Evolutionary conservation across 2,888 invertebrate genomes (phyloP).

Genomic region (Hedychridium roseum): DNA sequence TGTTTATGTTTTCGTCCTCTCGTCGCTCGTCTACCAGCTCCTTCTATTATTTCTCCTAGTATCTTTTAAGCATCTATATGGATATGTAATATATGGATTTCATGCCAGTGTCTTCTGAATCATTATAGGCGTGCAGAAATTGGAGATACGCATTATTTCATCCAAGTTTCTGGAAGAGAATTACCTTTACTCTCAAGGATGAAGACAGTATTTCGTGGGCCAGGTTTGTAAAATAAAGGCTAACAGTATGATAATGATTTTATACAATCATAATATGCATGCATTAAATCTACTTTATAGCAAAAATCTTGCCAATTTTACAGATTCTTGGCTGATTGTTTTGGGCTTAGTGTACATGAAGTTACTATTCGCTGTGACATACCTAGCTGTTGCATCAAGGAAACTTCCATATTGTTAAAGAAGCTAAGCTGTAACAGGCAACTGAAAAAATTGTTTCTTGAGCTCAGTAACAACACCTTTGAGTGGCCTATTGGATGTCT

Average conservation of each 20-base stretch:
- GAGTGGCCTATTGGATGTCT: constrained; percentile 39
- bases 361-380: constrained; percentile 62
- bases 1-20: too few relatives aligned
- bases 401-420: constrained; percentile 52
- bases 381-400: constrained; percentile 49
- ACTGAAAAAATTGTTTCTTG: constrained; percentile 57
- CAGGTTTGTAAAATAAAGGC: constrained; percentile 37
- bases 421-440: constrained; percentile 58
- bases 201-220: constrained; percentile 56
- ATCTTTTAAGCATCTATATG: too few relatives aligned
- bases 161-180: constrained; percentile 64
- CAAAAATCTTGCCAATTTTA: background rate
- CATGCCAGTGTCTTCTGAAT: too few relatives aligned
- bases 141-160: constrained; percentile 67
- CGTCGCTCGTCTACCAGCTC: too few relatives aligned
- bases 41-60: too few relatives aligned
- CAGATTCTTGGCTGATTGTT: constrained; percentile 58
- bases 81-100: too few relatives aligned
- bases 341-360: constrained; percentile 60
- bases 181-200: constrained; percentile 59
- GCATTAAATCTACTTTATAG: background rate
- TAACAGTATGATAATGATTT: background rate
- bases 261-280: background rate
- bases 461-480: constrained; percentile 55
- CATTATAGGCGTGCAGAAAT: constrained; percentile 66